These are phyloP conservation scores for Orussus abietinus DNA, from an alignment of 1,140 invertebrate species.

Conservation along the genomic window DNA sequence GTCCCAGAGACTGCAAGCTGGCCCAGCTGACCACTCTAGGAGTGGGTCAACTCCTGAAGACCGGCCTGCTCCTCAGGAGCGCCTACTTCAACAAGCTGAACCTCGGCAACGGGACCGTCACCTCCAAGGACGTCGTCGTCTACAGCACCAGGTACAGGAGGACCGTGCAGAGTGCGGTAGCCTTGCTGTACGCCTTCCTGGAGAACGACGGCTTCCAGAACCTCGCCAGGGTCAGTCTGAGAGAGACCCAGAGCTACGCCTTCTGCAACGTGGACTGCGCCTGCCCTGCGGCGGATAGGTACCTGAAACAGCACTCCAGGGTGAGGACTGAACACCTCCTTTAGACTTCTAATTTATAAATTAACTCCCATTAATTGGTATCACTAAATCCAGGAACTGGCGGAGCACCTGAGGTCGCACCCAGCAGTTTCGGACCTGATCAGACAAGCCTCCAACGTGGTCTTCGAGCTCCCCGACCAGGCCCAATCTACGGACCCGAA, in stretches of 20 bases:
- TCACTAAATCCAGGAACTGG: constrained; percentile 39
- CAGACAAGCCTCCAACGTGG: constrained; percentile 58
- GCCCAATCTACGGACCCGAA: constrained; percentile 61
- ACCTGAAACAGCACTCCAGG: constrained; percentile 53
- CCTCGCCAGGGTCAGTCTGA: constrained; percentile 54
- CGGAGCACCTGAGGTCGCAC: constrained; percentile 60
- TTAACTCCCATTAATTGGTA: constrained; percentile 3
- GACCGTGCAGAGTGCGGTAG: constrained; percentile 85
- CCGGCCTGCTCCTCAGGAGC: constrained; percentile 67
- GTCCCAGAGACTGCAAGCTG: constrained; percentile 46
- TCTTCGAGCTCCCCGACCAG: constrained; percentile 62
- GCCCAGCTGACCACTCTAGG: constrained; percentile 61
- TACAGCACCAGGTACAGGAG: constrained; percentile 81
- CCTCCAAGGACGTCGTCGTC: constrained; percentile 63
- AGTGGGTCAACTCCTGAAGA: constrained; percentile 70
- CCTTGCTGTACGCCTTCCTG: constrained; percentile 73
- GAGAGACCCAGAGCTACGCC: constrained; percentile 74
- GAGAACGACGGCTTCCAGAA: constrained; percentile 56
- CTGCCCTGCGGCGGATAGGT: constrained; percentile 69
- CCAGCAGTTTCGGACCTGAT: constrained; percentile 66
- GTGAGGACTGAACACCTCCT: no score
- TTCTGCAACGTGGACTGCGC: constrained; percentile 82
- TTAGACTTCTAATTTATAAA: no score
- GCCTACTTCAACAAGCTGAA: constrained; percentile 64
- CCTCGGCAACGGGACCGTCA: constrained; percentile 48